Base-by-base conservation (phyloP, 1,140 invertebrate genomes). In the Colletes latitarsis region DNA sequence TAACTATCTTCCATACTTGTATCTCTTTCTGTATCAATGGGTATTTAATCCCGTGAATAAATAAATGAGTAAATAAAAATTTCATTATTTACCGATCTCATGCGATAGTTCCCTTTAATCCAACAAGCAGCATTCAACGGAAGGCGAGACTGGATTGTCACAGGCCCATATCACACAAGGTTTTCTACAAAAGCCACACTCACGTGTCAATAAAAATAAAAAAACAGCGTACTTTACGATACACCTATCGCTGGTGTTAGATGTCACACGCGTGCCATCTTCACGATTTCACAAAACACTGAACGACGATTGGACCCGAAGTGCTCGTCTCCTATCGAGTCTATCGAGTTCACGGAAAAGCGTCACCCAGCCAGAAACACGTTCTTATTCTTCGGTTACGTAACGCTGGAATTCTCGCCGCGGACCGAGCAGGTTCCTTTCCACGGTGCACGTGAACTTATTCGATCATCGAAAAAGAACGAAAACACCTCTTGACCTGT, bases 21-120 rank as follows among this genome's bases (percentile, higher is more conserved):
- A 30, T 30, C 30, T 30, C 30, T 30, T 30, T 30, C 30, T 30
- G 30, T 30, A 30, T 30, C 30, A 30, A 30, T 30, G 30, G 30
- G 30, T 30, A 30, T 30, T 30, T 30, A 30, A 30, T 30, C 30
- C 30, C 30, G 30, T 30, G 30, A 30, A 30, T 30, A 1, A 30
- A 30, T 30, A 30, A 46, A 46, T 3, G 43, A 49, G 6, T 41
- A 43, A 10, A 30, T 30, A 66, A 30, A 73, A 69, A 39, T 30
- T 46, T 41, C 3, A 1, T 57, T n/a, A 19, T 72, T 39, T 67
- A 85, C 84, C 78, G 63, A 70, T 73, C 14, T 85, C 58, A 55
- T 77, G 12, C 43, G 14, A n/a, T n/a, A 6, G n/a, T 14, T n/a
- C 10, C 64, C 49, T 15, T 74, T 64, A 81, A 85, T 84, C 68